Base-by-base conservation (phyloP, 2,113 vertebrate genomes). In the Rhineura floridana region DNA sequence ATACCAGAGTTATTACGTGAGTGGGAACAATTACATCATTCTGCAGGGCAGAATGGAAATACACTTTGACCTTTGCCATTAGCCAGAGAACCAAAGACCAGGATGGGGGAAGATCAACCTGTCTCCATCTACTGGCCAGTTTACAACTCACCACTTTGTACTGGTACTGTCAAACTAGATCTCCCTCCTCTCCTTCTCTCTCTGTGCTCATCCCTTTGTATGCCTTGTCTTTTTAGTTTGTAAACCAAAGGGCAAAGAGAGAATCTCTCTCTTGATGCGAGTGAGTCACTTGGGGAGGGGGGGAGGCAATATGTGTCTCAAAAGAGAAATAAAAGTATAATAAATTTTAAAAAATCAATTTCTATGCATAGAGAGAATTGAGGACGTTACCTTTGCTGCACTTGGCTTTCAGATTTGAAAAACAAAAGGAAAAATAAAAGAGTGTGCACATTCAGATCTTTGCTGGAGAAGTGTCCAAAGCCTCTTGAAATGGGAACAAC, bases 331-430 rank as follows among this genome's bases (percentile, higher is more conserved):
- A 59, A 39, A 80, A 55, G 78, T 80, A 39, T 55, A 55, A 80
- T 55, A 80, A 70, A 70, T 17, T 36, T n/a, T n/a, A 80, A 80
- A 55, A 39, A 89, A 81, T 89, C 89, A 63, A 89, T 87, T 84
- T 90, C 89, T 89, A 85, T 91, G 89, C 79, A 86, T 93, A 91
- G 72, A 46, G 36, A 85, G 42, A 59, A 73, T 0, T 10, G 0
- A 13, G 91, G 89, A n/a, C 3, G 36, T 25, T 86, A 0, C 44
- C 76, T 90, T 90, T 77, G 48, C 69, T 86, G 7, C 50, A 78
- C 21, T 84, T 70, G 3, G 48, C 30, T 84, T 84, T 75, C 50
- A 2, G 36, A 75, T 73, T 75, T 75, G 46, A 2, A 55, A 36
- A 55, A 55, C 17, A 21, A 33, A 28, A 50, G 4, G 3, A 33